phyloP scores from a whole-genome alignment of 2,888 invertebrate species.

The Drosophila mimica region DNA sequence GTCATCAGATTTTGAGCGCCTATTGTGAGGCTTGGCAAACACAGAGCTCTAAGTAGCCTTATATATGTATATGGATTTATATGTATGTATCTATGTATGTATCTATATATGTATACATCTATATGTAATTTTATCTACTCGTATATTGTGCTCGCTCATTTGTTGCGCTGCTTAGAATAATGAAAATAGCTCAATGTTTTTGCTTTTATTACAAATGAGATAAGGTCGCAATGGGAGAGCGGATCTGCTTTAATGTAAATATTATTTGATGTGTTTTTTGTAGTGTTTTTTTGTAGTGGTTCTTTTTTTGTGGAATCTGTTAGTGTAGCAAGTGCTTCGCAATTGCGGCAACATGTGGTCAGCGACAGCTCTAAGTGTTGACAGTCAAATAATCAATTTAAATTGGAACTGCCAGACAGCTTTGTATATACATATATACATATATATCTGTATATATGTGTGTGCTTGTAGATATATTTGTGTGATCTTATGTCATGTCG shows the following conservation, averaged over 20 bases:
- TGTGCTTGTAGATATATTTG: slow-evolving; percentile 2
- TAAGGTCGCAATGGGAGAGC: slow-evolving; percentile 21
- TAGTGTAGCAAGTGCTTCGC: slow-evolving; percentile 33
- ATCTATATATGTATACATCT: background rate
- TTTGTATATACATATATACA: background rate
- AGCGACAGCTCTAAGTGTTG: slow-evolving; percentile 52
- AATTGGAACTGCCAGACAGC: slow-evolving; percentile 56
- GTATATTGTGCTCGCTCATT: background rate
- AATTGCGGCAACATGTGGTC: slow-evolving; percentile 62
- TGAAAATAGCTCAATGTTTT: slow-evolving; percentile 25
- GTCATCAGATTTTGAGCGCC: slow-evolving; percentile 38
- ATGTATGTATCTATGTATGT: background rate
- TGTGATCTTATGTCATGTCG: slow-evolving; percentile 64
- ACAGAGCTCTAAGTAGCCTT: slow-evolving; percentile 7
- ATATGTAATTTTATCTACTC: background rate
- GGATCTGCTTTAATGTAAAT: background rate
- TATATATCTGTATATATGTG: background rate
- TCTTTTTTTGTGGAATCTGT: slow-evolving; percentile 5
- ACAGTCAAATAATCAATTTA: slow-evolving; percentile 72
- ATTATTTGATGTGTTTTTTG: slow-evolving; percentile 13
- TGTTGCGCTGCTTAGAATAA: slow-evolving; percentile 13
- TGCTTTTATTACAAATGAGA: slow-evolving; percentile 25
- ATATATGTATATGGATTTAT: background rate
- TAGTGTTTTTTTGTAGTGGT: background rate
- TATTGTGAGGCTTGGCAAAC: slow-evolving; percentile 22